Percentiles rank a stretch among this genome's conserved stretches.
phyloP scores from a whole-genome alignment of 2,888 invertebrate species.

The Agrilus cyanescens region DNA sequence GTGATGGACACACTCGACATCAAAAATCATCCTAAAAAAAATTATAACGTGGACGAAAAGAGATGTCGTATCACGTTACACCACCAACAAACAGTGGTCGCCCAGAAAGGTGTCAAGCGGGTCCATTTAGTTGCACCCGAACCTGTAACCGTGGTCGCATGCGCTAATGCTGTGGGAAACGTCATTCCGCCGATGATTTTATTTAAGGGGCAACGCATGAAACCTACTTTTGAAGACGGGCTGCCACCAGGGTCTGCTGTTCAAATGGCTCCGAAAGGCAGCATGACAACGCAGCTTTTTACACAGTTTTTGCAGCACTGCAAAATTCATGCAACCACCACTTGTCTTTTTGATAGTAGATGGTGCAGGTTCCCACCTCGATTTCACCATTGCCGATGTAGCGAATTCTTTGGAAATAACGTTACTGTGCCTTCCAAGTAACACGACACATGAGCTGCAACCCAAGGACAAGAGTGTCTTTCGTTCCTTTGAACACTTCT shows the following conservation, averaged over 20 bases:
- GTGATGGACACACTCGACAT: slow-evolving; percentile 13
- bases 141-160: slow-evolving; percentile 23
- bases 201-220: slow-evolving; percentile 12
- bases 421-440: slow-evolving; percentile 22
- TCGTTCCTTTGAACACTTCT: slow-evolving; percentile 21
- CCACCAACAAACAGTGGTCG: slow-evolving; percentile 18
- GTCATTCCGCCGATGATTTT: slow-evolving; percentile 7
- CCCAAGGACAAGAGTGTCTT: slow-evolving; percentile 22
- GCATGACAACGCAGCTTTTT: slow-evolving; percentile 14
- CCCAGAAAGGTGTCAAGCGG: slow-evolving; percentile 19
- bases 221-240: slow-evolving; percentile 13
- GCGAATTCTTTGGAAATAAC: slow-evolving; percentile 12
- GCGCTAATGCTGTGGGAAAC: slow-evolving; percentile 21
- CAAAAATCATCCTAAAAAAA: too few species aligned
- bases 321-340: too few species aligned
- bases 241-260: slow-evolving; percentile 15
- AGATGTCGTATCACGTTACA: slow-evolving; percentile 20
- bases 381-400: too few species aligned
- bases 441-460: slow-evolving; percentile 24
- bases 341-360: too few species aligned
- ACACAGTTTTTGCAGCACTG: slow-evolving; percentile 12
- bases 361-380: background rate
- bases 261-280: slow-evolving; percentile 18
- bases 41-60: slow-evolving; percentile 22
- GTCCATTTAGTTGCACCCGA: slow-evolving; percentile 22